Percentiles rank a stretch among this genome's conserved stretches.
Evolutionary conservation across 2,113 vertebrate species (phyloP).

Genomic region (Mirounga angustirostris): DNA sequence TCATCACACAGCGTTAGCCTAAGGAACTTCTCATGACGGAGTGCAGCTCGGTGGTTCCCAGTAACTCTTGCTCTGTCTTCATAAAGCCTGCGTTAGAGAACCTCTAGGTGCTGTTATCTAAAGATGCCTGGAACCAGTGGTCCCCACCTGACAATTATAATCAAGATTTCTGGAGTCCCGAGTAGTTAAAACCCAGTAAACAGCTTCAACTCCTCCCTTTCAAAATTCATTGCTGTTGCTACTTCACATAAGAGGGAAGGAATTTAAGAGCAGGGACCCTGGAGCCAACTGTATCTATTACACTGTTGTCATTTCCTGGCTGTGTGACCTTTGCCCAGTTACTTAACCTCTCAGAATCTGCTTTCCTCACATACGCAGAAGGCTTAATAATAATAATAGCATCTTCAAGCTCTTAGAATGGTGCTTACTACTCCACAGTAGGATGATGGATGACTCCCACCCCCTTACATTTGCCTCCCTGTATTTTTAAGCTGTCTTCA

Average conservation of each 20-base stretch:
- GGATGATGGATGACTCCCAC: neutral
- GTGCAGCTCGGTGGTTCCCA: neutral
- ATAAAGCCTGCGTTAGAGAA: neutral
- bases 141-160: neutral
- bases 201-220: neutral
- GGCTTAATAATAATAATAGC: neutral
- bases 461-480: neutral
- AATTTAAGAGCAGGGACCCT: neutral
- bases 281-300: neutral
- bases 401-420: neutral
- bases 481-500: conserved; percentile 42
- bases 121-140: neutral
- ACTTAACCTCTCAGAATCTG: neutral
- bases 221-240: neutral
- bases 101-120: neutral
- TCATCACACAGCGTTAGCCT: accelerated
- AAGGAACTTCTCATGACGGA: neutral
- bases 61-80: neutral
- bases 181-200: conserved; percentile 1
- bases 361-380: neutral
- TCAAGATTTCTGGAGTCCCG: neutral
- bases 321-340: neutral
- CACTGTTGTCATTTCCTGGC: neutral
- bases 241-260: neutral
- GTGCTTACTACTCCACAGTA: neutral